Conservation (phyloP, 2,113 vertebrate genomes). For the sheep (Ovis aries) region DNA sequence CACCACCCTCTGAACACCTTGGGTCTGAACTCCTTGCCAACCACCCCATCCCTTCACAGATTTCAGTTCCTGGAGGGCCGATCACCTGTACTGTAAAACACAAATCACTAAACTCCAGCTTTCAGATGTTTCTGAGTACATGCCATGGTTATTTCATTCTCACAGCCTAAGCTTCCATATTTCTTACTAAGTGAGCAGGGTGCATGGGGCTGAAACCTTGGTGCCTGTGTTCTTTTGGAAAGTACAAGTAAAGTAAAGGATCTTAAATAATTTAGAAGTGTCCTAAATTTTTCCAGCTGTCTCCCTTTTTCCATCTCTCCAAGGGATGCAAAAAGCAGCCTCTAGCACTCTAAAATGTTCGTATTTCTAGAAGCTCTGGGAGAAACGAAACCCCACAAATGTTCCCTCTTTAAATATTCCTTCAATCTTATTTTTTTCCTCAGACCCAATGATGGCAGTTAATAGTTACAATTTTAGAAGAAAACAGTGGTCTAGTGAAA, state of each 20-base stretch:
- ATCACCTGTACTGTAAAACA: background rate
- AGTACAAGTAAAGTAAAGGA: constrained; percentile 30
- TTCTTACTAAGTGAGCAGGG: constrained; percentile 28
- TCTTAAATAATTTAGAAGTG: constrained; percentile 61
- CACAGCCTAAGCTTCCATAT: background rate
- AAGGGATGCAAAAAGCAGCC: background rate
- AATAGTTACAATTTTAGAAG: constrained; percentile 27
- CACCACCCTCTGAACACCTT: background rate
- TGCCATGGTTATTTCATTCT: background rate
- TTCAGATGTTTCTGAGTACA: background rate
- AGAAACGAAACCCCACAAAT: background rate
- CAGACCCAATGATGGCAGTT: background rate
- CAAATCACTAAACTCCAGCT: background rate
- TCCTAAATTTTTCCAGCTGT: constrained; percentile 56
- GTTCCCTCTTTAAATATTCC: constrained; percentile 12
- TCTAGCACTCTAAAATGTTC: background rate
- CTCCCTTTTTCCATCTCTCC: constrained; percentile 14
- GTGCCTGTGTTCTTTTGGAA: constrained; percentile 13
- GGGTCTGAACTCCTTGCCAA: background rate
- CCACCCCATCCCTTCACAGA: too few relatives aligned
- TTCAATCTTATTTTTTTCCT: background rate
- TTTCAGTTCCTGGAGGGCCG: background rate
- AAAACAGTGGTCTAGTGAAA: background rate
- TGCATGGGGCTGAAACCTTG: background rate
- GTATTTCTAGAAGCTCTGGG: constrained; percentile 17